Evolutionary conservation across 2,797 vertebrate genomes (phyloP).

Genomic region (Alfaro cultratus): DNA sequence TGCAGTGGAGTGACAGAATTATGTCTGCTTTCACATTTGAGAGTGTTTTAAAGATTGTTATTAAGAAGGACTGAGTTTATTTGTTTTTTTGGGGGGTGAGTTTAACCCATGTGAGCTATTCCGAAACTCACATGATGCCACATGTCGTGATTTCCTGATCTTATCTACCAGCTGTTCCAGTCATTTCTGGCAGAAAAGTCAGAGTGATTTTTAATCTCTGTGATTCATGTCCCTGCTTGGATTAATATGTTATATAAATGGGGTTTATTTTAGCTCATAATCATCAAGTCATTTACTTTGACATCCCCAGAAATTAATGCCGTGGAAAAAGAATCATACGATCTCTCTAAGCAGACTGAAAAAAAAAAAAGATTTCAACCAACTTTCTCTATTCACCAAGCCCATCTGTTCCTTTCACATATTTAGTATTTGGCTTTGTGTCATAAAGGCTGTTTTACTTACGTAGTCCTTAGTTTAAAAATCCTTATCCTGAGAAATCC

Average conservation of each 20-base stretch:
- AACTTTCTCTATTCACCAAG: neutral
- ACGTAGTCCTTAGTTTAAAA: constrained; percentile 42
- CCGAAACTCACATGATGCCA: neutral
- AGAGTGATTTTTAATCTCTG: constrained; percentile 48
- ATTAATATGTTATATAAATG: constrained; percentile 59
- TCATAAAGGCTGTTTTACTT: constrained; percentile 43
- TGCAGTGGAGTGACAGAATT: constrained; percentile 26
- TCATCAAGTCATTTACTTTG: constrained; percentile 22
- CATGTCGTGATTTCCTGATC: neutral
- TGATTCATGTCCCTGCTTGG: constrained; percentile 35
- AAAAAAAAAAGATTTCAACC: neutral
- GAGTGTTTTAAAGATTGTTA: too few species aligned
- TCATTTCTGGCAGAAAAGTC: constrained; percentile 15
- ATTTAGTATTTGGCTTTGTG: constrained; percentile 17
- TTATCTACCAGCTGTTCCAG: constrained; percentile 24
- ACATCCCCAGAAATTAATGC: constrained; percentile 7
- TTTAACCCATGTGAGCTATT: neutral
- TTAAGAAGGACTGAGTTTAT: neutral
- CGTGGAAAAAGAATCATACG: constrained; percentile 1
- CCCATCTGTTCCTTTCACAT: neutral
- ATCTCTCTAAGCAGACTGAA: neutral
- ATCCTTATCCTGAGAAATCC: constrained; percentile 49
- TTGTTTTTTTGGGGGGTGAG: neutral
- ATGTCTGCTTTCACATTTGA: neutral
- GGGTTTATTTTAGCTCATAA: constrained; percentile 42